Evolutionary conservation across 2,888 invertebrate genomes (phyloP).

Genomic region (Drosophila mettleri): DNA sequence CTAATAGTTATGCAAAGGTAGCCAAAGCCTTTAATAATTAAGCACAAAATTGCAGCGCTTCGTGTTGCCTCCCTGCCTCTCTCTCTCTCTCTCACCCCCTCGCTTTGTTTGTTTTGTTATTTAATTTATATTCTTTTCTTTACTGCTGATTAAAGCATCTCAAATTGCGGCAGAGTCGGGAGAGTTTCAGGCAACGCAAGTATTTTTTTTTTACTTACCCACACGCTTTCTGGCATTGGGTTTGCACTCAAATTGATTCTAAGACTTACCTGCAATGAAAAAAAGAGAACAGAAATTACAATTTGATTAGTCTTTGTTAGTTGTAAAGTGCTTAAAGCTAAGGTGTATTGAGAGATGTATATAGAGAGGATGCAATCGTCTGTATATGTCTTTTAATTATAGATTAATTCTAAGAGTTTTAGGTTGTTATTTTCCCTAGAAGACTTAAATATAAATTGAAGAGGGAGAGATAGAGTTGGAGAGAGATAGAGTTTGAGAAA

Average conservation of each 20-base stretch:
- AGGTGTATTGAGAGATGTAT: not conserved
- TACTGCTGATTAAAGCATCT: slow-evolving; percentile 34
- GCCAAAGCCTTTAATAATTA: slow-evolving; percentile 61
- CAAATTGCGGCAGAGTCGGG: slow-evolving; percentile 7
- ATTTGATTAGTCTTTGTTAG: slow-evolving; percentile 8
- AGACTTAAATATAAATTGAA: too few species aligned
- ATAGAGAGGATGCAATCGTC: not conserved
- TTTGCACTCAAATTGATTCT: slow-evolving; percentile 45
- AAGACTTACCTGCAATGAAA: slow-evolving; percentile 56
- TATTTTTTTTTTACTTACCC: slow-evolving; percentile 31
- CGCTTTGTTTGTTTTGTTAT: not conserved
- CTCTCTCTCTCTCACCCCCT: not conserved
- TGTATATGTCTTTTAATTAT: not conserved
- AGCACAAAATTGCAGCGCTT: slow-evolving; percentile 57
- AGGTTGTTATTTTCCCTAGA: too few species aligned
- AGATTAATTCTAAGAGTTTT: not conserved
- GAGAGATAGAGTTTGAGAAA: too few species aligned
- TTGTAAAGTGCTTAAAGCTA: not conserved
- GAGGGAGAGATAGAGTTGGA: too few species aligned
- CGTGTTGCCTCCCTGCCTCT: slow-evolving; percentile 13
- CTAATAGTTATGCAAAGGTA: slow-evolving; percentile 44
- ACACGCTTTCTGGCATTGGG: slow-evolving; percentile 15
- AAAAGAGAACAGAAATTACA: slow-evolving; percentile 9
- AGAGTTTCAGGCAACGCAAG: too few species aligned
- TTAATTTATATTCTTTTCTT: not conserved